Conservation (phyloP, 2,113 vertebrate genomes). For the Rhinopithecus roxellana region DNA sequence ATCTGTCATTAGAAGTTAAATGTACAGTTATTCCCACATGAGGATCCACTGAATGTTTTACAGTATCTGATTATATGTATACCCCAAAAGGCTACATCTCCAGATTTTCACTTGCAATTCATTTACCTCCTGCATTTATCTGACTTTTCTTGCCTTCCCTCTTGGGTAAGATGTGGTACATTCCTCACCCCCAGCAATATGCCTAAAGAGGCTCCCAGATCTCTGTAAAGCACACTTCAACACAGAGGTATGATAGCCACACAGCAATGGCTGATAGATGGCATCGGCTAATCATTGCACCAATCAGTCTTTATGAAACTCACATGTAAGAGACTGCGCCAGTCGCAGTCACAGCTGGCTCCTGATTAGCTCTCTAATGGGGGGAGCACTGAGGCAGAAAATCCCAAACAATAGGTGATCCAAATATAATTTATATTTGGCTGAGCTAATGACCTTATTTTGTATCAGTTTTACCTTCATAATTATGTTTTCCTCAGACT, state of each 20-base stretch:
- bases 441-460: slow-evolving; percentile 69
- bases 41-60: background rate
- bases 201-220: background rate
- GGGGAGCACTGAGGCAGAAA: slow-evolving; percentile 43
- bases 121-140: background rate
- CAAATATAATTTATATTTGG: slow-evolving; percentile 66
- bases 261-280: background rate
- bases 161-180: background rate
- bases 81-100: background rate
- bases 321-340: background rate
- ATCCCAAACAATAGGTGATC: slow-evolving; percentile 65
- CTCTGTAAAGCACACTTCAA: background rate
- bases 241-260: background rate
- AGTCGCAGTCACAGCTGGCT: background rate
- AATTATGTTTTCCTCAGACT: slow-evolving; percentile 70
- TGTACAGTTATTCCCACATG: background rate
- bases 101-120: background rate
- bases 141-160: background rate
- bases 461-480: slow-evolving; percentile 57
- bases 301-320: background rate
- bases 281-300: background rate
- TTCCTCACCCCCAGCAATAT: background rate
- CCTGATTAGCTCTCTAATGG: slow-evolving; percentile 60
- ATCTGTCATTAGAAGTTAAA: background rate
- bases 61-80: background rate